A percentile compares a stretch with the other conserved stretches of the same genome.
These are phyloP conservation scores for Chromobotia macracanthus DNA, from an alignment of 2,797 vertebrate species.

Conservation along the genomic window DNA sequence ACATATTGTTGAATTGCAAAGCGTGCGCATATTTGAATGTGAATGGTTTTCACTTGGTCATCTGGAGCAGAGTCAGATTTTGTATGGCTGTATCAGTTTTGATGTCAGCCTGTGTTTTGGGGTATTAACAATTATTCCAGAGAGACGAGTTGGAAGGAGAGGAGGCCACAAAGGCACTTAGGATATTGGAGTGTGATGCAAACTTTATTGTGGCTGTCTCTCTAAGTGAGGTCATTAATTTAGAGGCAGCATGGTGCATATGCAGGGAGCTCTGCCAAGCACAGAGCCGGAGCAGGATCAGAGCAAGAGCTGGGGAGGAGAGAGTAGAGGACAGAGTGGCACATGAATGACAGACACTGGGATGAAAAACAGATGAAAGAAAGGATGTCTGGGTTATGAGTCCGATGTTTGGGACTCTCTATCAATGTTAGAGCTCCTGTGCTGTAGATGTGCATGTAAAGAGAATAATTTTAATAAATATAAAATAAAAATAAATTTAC, in stretches of 20 bases:
- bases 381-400: background rate
- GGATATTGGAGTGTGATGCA: slow-evolving; percentile 83
- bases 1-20: slow-evolving; percentile 32
- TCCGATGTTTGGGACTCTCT: background rate
- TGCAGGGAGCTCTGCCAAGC: slow-evolving; percentile 81
- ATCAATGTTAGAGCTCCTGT: background rate
- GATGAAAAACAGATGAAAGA: slow-evolving; percentile 15
- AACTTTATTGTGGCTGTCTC: slow-evolving; percentile 81
- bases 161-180: slow-evolving; percentile 81
- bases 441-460: too few relatives aligned
- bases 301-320: slow-evolving; percentile 67
- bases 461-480: too few relatives aligned
- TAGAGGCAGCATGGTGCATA: slow-evolving; percentile 78
- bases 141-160: slow-evolving; percentile 69
- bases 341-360: slow-evolving; percentile 63
- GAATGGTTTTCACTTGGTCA: slow-evolving; percentile 54
- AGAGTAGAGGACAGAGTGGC: slow-evolving; percentile 62
- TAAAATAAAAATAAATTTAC: too few relatives aligned
- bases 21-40: slow-evolving; percentile 5
- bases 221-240: slow-evolving; percentile 85
- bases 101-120: slow-evolving; percentile 63
- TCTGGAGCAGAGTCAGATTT: slow-evolving; percentile 23
- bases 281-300: slow-evolving; percentile 68
- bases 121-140: slow-evolving; percentile 75
- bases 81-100: slow-evolving; percentile 29